Conservation (phyloP, 2,113 vertebrate species). For the Lanius ludovicianus region DNA sequence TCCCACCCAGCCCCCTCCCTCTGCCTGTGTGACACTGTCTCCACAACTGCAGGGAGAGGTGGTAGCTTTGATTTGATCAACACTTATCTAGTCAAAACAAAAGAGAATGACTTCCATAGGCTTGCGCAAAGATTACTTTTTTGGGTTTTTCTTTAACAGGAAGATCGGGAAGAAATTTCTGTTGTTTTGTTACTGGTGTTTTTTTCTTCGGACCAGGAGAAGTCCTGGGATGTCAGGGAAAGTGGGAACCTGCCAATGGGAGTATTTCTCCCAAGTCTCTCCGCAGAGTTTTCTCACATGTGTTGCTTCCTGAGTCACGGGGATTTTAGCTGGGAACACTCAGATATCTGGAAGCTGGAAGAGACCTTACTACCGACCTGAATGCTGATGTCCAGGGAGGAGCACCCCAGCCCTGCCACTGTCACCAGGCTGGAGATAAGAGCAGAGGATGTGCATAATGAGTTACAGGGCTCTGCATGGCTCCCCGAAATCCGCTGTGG, state of each 20-base stretch:
- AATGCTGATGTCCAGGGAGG: background rate
- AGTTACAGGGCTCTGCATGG: background rate
- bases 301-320: background rate
- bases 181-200: background rate
- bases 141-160: background rate
- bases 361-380: background rate
- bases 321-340: slow-evolving; percentile 2
- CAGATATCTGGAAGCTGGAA: background rate
- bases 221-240: background rate
- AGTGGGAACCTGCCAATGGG: background rate
- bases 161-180: background rate
- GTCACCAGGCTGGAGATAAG: background rate
- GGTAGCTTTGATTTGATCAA: background rate
- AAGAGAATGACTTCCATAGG: background rate
- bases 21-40: background rate
- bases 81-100: background rate
- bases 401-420: background rate
- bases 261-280: slow-evolving; percentile 14
- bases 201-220: background rate
- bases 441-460: background rate
- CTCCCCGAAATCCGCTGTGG: background rate
- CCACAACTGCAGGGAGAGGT: background rate
- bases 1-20: background rate
- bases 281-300: background rate
- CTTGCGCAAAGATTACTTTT: background rate